phyloP scores from a whole-genome alignment of 2,888 invertebrate genomes.

The Deilephila elpenor region DNA sequence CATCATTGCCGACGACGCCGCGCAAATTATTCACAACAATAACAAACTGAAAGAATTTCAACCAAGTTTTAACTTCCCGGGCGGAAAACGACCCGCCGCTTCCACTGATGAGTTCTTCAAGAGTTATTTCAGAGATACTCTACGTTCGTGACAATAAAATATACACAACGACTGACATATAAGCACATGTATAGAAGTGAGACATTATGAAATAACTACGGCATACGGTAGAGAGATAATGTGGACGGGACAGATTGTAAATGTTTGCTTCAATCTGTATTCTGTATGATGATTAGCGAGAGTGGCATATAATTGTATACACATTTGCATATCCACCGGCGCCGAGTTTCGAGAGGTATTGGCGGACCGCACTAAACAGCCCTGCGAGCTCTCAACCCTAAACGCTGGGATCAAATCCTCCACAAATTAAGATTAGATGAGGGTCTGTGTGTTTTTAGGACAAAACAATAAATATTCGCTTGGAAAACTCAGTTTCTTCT shows the following conservation, averaged over 20 bases:
- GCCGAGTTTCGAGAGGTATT: background rate
- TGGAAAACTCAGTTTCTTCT: conserved; percentile 60
- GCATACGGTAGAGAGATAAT: too few relatives aligned
- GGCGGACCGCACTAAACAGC: background rate
- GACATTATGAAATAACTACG: too few relatives aligned
- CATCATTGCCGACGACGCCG: conserved; percentile 52
- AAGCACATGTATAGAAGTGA: background rate
- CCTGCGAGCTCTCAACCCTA: conserved; percentile 12
- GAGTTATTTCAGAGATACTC: background rate
- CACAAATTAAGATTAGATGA: conserved; percentile 75
- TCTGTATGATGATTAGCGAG: background rate
- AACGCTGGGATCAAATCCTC: conserved; percentile 61
- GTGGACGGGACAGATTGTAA: background rate
- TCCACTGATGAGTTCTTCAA: background rate
- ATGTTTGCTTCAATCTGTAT: background rate
- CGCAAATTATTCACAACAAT: conserved; percentile 63
- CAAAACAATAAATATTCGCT: conserved; percentile 64
- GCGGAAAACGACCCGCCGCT: background rate
- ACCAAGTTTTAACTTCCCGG: background rate
- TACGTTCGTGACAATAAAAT: background rate
- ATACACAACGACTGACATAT: background rate
- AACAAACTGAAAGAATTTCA: conserved; percentile 41
- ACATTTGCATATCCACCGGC: background rate
- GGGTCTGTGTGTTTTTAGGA: conserved; percentile 68
- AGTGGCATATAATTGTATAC: background rate